A percentile compares a stretch with the other conserved stretches of the same genome.
Conservation (phyloP, 2,888 invertebrate species). For the Cryptophagus acutangulus region DNA sequence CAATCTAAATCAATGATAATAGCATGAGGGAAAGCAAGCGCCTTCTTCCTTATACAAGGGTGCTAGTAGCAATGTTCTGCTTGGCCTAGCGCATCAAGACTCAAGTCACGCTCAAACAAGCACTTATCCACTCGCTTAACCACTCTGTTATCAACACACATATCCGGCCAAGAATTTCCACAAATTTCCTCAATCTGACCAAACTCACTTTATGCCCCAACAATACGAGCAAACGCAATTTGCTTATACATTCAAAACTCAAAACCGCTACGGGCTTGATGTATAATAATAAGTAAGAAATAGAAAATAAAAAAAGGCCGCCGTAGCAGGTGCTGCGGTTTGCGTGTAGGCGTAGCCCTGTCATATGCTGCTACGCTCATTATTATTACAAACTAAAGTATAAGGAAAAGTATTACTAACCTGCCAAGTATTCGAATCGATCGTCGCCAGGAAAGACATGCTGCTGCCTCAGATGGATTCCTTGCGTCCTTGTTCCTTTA, state of each 20-base stretch:
- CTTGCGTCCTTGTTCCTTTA: too few species aligned
- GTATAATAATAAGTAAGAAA: too few species aligned
- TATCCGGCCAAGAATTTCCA: neutral
- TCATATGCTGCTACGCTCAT: neutral
- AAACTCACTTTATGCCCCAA: too few species aligned
- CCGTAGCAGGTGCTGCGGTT: too few species aligned
- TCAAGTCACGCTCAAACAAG: conserved; percentile 6
- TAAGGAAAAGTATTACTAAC: conserved; percentile 39
- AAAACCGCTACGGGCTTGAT: too few species aligned
- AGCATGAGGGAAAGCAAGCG: conserved; percentile 11
- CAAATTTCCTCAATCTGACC: too few species aligned
- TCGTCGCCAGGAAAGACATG: conserved; percentile 53
- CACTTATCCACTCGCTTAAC: neutral
- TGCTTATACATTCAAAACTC: too few species aligned
- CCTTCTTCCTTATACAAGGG: neutral
- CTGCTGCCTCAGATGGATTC: conserved; percentile 15
- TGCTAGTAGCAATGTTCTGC: conserved; percentile 20
- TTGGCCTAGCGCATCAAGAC: conserved; percentile 20
- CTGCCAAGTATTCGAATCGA: conserved; percentile 54
- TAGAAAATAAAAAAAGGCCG: too few species aligned
- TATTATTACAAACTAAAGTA: neutral
- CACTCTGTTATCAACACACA: neutral
- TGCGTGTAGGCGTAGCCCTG: too few species aligned
- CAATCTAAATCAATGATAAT: conserved; percentile 16
- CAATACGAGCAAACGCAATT: too few species aligned